phyloP scores from a whole-genome alignment of 2,888 invertebrate species.

The Microlaimidae sp. region DNA sequence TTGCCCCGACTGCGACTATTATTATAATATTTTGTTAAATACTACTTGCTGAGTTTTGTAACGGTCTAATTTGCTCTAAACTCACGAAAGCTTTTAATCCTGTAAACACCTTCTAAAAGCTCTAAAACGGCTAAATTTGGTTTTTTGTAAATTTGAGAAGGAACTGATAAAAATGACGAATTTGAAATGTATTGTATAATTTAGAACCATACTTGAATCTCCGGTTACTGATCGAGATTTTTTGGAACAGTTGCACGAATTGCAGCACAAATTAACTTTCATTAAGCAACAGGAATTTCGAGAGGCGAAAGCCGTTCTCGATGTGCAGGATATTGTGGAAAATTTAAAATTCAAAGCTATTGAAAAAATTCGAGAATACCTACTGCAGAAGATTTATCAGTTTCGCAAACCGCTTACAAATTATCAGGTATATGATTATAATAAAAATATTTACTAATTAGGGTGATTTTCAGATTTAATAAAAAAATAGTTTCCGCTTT shows the following conservation, averaged over 20 bases:
- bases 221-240: constrained; percentile 86
- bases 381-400: constrained; percentile 84
- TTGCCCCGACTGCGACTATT: too few relatives aligned
- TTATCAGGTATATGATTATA: constrained; percentile 92
- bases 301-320: constrained; percentile 47
- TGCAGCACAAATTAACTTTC: constrained; percentile 90
- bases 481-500: too few relatives aligned
- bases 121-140: too few relatives aligned
- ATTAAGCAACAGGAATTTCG: constrained; percentile 81
- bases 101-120: too few relatives aligned
- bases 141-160: not conserved
- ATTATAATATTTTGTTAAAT: too few relatives aligned
- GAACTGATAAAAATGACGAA: too few relatives aligned
- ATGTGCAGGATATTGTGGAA: constrained; percentile 84
- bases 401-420: constrained; percentile 95
- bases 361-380: constrained; percentile 76
- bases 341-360: constrained; percentile 79
- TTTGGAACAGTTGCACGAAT: constrained; percentile 64
- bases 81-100: too few relatives aligned
- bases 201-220: constrained; percentile 68
- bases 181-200: too few relatives aligned
- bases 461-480: too few relatives aligned
- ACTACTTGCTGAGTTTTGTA: too few relatives aligned
- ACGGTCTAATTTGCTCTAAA: too few relatives aligned
- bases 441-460: too few relatives aligned